These are phyloP conservation scores for Dynastes hyllus DNA, from an alignment of 2,888 invertebrate species.

Conservation along the genomic window DNA sequence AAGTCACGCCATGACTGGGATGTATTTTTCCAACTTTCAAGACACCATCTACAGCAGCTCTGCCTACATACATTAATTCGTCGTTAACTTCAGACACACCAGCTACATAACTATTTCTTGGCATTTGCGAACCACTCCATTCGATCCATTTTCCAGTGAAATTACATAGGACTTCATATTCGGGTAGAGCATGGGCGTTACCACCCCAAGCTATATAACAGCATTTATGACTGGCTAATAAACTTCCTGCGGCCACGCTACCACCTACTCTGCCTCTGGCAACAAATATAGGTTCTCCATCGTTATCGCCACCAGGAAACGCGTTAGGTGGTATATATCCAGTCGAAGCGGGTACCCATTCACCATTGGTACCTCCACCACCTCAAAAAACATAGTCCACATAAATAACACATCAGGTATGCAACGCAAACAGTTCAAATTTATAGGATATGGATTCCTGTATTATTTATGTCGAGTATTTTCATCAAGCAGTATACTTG, in stretches of 20 bases:
- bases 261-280: conserved; percentile 34
- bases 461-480: neutral
- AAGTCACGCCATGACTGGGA: conserved; percentile 85
- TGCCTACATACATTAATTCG: conserved; percentile 85
- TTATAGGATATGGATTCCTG: neutral
- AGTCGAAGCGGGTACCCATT: conserved; percentile 66
- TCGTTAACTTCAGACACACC: conserved; percentile 74
- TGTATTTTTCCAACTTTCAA: conserved; percentile 89
- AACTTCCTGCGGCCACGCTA: conserved; percentile 32
- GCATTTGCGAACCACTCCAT: conserved; percentile 37
- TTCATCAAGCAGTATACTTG: neutral
- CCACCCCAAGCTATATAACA: conserved; percentile 42
- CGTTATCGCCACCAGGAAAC: conserved; percentile 79
- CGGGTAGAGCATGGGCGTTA: conserved; percentile 4
- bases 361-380: conserved; percentile 27
- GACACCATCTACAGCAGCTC: conserved; percentile 84
- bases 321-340: conserved; percentile 83
- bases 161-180: conserved; percentile 39
- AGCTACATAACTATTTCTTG: conserved; percentile 33
- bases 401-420: conserved; percentile 4
- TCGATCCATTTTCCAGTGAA: conserved; percentile 39
- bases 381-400: conserved; percentile 24
- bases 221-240: conserved; percentile 22
- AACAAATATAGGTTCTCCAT: conserved; percentile 80
- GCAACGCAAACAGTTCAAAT: neutral